These are phyloP conservation scores for Hirtodrosophila cameraria DNA, from an alignment of 2,888 invertebrate genomes.

Conservation along the genomic window DNA sequence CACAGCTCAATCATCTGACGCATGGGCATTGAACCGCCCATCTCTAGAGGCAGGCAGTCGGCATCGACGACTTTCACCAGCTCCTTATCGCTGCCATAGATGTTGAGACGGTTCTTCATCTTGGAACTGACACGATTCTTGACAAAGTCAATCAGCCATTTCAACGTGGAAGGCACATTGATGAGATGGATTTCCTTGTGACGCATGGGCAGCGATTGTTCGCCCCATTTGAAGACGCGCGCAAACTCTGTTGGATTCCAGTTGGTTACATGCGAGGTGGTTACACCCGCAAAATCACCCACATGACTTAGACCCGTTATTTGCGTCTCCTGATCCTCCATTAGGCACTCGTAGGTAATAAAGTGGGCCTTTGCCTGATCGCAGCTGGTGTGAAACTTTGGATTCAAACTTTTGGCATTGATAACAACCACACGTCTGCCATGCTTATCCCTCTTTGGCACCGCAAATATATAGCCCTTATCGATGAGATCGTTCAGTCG, in stretches of 20 bases:
- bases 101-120: conserved; percentile 88
- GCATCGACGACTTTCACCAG: conserved; percentile 87
- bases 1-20: conserved; percentile 90
- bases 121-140: conserved; percentile 89
- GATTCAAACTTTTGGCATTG: conserved; percentile 88
- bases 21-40: conserved; percentile 89
- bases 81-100: conserved; percentile 86
- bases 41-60: conserved; percentile 88
- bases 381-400: conserved; percentile 87
- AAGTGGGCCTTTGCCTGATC: conserved; percentile 90
- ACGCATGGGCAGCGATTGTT: conserved; percentile 92
- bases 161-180: conserved; percentile 89
- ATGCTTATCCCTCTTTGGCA: conserved; percentile 89
- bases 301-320: conserved; percentile 90
- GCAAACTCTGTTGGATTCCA: conserved; percentile 91
- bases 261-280: conserved; percentile 88
- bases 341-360: conserved; percentile 89
- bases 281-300: conserved; percentile 87
- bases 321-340: conserved; percentile 91
- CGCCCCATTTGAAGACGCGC: conserved; percentile 89
- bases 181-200: conserved; percentile 91
- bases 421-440: conserved; percentile 90
- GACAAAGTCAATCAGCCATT: conserved; percentile 90
- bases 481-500: conserved; percentile 87
- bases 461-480: conserved; percentile 90